Percentiles rank a stretch among this genome's conserved stretches.
Conservation (phyloP, 2,113 vertebrate genomes). For the Vireo altiloquus region DNA sequence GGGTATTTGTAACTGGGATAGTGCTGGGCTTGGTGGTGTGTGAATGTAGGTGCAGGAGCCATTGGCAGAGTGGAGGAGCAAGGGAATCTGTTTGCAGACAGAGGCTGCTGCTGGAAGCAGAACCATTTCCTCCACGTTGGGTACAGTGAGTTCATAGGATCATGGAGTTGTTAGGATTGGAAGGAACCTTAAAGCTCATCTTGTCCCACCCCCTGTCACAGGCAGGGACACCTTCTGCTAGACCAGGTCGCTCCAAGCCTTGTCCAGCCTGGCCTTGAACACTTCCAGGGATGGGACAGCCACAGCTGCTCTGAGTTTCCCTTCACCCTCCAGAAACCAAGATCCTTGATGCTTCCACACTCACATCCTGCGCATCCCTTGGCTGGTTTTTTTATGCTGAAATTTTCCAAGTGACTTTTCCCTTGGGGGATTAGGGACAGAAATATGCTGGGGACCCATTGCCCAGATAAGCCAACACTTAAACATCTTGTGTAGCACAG, state of each 20-base stretch:
- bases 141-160: slow-evolving; percentile 55
- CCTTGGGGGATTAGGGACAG: background rate
- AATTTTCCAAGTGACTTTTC: background rate
- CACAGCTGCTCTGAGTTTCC: background rate
- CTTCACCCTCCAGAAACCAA: background rate
- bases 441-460: background rate
- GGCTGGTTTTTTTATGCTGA: background rate
- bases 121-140: slow-evolving; percentile 72
- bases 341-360: background rate
- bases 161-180: background rate
- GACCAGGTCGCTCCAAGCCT: background rate
- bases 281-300: background rate
- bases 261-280: background rate
- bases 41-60: slow-evolving; percentile 33
- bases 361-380: background rate
- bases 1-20: background rate
- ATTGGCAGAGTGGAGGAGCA: slow-evolving; percentile 29
- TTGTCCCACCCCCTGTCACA: background rate
- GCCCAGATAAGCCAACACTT: background rate
- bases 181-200: background rate
- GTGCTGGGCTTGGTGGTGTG: background rate
- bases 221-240: background rate
- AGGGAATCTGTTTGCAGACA: slow-evolving; percentile 70
- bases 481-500: background rate
- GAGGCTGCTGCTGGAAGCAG: slow-evolving; percentile 77